Conservation (phyloP, 2,113 vertebrate genomes). For the Marmota flaviventris region DNA sequence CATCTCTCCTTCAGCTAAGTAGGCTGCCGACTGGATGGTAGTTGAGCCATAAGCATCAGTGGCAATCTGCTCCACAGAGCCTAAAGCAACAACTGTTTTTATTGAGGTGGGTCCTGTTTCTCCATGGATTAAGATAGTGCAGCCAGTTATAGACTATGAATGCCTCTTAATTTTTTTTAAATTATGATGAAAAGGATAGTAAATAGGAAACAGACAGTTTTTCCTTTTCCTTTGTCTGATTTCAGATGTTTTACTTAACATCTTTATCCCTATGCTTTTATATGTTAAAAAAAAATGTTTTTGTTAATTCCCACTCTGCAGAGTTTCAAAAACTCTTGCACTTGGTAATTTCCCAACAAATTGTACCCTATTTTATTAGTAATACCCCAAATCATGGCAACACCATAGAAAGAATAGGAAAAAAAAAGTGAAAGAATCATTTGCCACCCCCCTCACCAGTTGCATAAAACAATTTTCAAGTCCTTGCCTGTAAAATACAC, state of each 20-base stretch:
- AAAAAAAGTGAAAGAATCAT: not conserved
- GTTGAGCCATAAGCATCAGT: not conserved
- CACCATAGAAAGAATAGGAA: not conserved
- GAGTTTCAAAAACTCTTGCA: not conserved
- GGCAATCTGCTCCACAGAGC: not conserved
- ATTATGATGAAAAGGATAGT: not conserved
- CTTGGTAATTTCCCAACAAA: slow-evolving; percentile 1
- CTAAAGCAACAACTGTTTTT: not conserved
- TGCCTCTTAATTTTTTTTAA: not conserved
- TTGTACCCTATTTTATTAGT: not conserved
- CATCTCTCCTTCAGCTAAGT: not conserved
- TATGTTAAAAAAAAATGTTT: not conserved
- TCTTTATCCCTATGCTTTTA: not conserved
- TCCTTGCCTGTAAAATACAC: not conserved
- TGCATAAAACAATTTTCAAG: not conserved
- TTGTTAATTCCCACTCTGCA: not conserved
- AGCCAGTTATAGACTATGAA: not conserved
- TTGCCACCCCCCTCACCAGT: not conserved
- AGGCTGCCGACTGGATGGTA: not conserved
- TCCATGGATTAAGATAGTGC: not conserved
- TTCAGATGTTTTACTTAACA: not conserved
- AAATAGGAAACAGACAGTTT: not conserved
- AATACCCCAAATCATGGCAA: not conserved
- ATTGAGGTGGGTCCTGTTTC: not conserved
- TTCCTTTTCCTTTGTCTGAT: not conserved